Base-by-base conservation (phyloP, 2,797 vertebrate genomes). In the Astyanax mexicanus region DNA sequence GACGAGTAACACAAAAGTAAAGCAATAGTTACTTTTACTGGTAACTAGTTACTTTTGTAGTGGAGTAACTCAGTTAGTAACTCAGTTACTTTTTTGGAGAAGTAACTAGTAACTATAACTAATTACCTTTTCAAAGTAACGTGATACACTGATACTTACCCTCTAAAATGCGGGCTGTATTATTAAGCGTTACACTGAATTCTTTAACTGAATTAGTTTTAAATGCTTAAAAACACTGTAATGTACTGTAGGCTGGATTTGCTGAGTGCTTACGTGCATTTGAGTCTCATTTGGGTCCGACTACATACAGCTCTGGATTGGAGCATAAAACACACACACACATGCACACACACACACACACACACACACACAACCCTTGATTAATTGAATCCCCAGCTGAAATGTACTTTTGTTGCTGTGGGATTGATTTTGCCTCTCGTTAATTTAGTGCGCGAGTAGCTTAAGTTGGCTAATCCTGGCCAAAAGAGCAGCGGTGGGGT, bases 401-500 rank as follows among this genome's bases (percentile, higher is more conserved):
- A 85, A 70, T 75, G 74, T 69, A 78, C 79, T 84, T 84, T 75
- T 82, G 69, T 45, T 82, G 83, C 82, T 75, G 38, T 64, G 45
- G 62, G 74, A 89, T 88, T 82, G 88, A 88, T 87, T 89, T 83
- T 72, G 52, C 76, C 76, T 90, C 84, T 75, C 80, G 79, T 82
- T 86, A 55, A 80, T 84, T 83, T 83, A 84, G 72, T 83, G 69
- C 57, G 72, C 81, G 83, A 87, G 84, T 67, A 70, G 79, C 75
- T 80, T 77, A 72, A 73, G 81, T 52, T 58, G 64, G 68, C 77
- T 69, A 72, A 75, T 58, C 64, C 82, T 80, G 66, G 68, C 75
- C 60, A 58, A 68, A 47, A 74, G 51, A 42, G 52, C 57, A 44
- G 35, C 32, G 29, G 25, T 60, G 37, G 37, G 44, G 35, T 35